Conservation (phyloP, 2,113 vertebrate genomes). For the Cnemophilus loriae region DNA sequence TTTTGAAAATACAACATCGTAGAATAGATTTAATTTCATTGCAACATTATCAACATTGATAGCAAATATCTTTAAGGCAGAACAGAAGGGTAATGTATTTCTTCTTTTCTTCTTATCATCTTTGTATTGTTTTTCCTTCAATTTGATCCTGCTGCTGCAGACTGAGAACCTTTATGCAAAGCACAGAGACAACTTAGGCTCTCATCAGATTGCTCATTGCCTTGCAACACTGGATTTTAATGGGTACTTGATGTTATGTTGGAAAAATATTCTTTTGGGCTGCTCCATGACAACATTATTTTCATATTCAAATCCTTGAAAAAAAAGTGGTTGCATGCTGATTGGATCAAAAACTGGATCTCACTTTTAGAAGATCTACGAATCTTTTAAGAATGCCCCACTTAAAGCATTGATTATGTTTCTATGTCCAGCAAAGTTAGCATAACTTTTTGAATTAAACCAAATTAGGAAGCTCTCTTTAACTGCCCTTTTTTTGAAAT, state of each 20-base stretch:
- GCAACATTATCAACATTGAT: neutral
- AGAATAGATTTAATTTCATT: conserved; percentile 8
- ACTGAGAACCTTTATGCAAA: neutral
- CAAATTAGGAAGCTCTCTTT: neutral
- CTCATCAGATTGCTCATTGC: neutral
- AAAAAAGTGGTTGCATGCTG: neutral
- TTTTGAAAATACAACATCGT: neutral
- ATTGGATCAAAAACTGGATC: neutral
- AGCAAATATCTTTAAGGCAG: conserved; percentile 14
- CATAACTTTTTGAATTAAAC: neutral
- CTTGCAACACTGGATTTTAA: neutral
- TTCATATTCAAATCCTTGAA: neutral
- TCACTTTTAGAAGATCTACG: neutral
- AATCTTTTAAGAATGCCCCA: neutral
- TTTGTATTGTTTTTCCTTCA: neutral
- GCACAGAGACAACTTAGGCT: neutral
- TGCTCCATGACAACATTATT: neutral
- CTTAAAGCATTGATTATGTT: neutral
- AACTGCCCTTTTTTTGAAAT: neutral
- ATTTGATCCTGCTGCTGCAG: neutral
- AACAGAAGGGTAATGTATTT: neutral
- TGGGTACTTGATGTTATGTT: neutral
- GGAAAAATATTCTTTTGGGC: neutral
- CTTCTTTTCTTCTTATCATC: neutral
- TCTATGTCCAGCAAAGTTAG: neutral